Conservation (phyloP, 2,888 invertebrate genomes). For the Ophion ellenae region DNA sequence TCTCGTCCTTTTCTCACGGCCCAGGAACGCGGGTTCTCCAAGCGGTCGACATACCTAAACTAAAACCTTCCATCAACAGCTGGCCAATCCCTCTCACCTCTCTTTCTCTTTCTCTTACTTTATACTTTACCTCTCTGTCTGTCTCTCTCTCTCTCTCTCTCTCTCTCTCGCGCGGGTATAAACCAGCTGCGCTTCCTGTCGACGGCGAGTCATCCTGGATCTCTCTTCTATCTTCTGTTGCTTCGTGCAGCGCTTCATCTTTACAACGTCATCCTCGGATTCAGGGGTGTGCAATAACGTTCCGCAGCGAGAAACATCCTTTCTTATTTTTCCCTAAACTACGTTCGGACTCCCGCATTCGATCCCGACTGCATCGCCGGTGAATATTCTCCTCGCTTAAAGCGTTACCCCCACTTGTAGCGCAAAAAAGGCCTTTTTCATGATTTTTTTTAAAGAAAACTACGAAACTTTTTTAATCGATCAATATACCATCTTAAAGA, state of each 20-base stretch:
- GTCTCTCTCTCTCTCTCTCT: slow-evolving; percentile 17
- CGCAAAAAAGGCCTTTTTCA: no score
- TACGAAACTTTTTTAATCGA: no score
- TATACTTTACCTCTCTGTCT: not conserved
- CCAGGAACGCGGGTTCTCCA: slow-evolving; percentile 68
- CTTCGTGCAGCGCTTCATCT: slow-evolving; percentile 43
- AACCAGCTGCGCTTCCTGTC: slow-evolving; percentile 80
- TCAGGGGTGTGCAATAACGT: slow-evolving; percentile 2
- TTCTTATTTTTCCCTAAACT: not conserved
- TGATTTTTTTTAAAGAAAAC: no score
- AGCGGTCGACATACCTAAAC: slow-evolving; percentile 76
- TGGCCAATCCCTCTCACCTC: slow-evolving; percentile 78
- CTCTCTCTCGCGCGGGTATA: slow-evolving; percentile 38
- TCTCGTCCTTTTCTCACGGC: slow-evolving; percentile 80
- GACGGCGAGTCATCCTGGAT: slow-evolving; percentile 73
- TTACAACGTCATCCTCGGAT: slow-evolving; percentile 35
- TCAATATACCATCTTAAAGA: no score
- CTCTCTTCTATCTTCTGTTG: slow-evolving; percentile 54
- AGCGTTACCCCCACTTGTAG: no score
- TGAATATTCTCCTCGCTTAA: not conserved
- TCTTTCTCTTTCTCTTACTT: slow-evolving; percentile 12
- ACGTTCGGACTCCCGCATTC: not conserved
- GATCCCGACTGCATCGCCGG: not conserved
- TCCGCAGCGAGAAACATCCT: not conserved
- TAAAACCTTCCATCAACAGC: slow-evolving; percentile 80